Conservation (phyloP, 37 sponge, comb jelly and placozoan genomes). For the Hormiphora californensis region DNA sequence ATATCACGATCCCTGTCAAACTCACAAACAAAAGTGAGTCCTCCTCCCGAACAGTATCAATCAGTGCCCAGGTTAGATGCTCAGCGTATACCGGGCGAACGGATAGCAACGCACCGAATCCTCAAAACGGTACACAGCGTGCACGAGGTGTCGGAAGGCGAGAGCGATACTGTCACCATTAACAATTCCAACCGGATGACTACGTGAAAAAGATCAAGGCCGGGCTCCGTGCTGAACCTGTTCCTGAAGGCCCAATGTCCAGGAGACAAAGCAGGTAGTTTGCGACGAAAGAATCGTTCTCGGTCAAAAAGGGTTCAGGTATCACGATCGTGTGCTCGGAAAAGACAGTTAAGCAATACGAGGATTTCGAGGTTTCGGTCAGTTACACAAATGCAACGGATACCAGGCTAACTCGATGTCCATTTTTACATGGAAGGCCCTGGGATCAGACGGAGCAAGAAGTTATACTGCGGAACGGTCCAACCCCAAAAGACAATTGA, state of each 20-base stretch:
- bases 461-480: constrained; percentile 38
- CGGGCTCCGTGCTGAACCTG: constrained; percentile 5
- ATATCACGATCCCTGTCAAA: constrained; percentile 30
- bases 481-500: constrained; percentile 14
- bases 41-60: constrained; percentile 2
- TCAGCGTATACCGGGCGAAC: constrained; percentile 38
- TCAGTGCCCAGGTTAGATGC: constrained; percentile 2
- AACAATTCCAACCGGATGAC: too few relatives aligned
- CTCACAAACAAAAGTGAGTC: not conserved
- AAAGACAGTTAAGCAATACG: constrained; percentile 42
- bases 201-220: too few relatives aligned
- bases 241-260: constrained; percentile 26
- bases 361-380: constrained; percentile 35
- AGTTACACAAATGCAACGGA: not conserved
- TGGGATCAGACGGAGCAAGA: constrained; percentile 39
- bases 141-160: not conserved
- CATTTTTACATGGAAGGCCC: constrained; percentile 45
- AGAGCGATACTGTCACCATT: not conserved
- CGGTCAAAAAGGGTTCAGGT: not conserved
- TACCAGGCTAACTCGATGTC: constrained; percentile 25
- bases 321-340: not conserved
- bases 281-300: constrained; percentile 22
- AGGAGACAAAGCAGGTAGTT: constrained; percentile 39
- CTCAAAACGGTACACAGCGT: constrained; percentile 13
- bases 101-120: constrained; percentile 26